Evolutionary conservation across 2,797 vertebrate genomes (phyloP).

Genomic region (Graptemys geographica): DNA sequence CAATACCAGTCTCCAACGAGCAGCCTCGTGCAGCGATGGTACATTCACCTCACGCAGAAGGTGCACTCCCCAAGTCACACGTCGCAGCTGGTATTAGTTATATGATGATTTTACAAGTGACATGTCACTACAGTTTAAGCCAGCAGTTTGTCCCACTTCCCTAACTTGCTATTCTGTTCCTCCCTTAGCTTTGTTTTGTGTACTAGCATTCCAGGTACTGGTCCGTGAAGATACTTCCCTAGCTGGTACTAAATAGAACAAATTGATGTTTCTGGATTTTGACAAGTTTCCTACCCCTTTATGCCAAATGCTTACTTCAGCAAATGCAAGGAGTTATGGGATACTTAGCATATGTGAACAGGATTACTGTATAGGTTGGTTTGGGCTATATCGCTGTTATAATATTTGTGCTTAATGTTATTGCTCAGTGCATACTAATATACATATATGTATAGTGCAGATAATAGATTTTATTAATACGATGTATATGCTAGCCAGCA

Average conservation of each 20-base stretch:
- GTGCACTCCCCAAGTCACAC: neutral
- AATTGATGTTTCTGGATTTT: neutral
- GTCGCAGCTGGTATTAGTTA: no score
- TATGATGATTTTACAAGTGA: no score
- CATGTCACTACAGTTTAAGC: no score
- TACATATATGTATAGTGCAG: no score
- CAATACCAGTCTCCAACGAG: neutral
- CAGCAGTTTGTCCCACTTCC: neutral
- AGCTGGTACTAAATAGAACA: neutral
- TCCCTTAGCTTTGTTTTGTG: neutral
- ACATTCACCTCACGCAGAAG: neutral
- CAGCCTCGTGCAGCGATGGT: neutral
- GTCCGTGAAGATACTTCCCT: neutral
- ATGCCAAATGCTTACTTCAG: neutral
- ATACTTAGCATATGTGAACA: neutral
- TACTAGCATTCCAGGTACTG: neutral
- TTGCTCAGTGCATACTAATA: no score
- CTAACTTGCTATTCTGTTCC: neutral
- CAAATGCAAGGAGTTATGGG: neutral
- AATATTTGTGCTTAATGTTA: neutral
- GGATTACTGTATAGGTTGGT: neutral
- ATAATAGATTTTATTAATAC: neutral
- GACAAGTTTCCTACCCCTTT: neutral
- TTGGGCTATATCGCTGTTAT: neutral
- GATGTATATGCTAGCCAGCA: neutral